phyloP scores from a whole-genome alignment of 2,113 vertebrate species.

The Spizaetus ornatus region DNA sequence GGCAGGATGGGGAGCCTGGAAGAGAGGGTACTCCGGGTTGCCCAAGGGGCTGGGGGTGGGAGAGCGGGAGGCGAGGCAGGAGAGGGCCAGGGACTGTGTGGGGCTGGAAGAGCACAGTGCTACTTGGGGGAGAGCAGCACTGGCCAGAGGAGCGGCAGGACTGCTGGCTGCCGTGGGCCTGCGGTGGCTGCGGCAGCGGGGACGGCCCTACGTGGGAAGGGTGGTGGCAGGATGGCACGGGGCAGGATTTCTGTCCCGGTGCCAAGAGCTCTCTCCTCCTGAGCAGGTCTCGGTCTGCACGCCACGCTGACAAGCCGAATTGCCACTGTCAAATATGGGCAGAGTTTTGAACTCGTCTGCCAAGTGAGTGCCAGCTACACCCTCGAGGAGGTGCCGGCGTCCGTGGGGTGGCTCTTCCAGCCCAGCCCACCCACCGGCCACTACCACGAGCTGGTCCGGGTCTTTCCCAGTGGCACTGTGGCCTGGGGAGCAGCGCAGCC shows the following conservation, averaged over 20 bases:
- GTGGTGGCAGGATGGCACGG: rapidly evolving
- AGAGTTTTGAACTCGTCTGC: conserved; percentile 60
- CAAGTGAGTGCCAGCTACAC: neutral
- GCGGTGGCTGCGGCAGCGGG: rapidly evolving
- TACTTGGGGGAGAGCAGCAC: rapidly evolving
- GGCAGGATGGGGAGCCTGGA: neutral
- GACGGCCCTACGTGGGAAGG: rapidly evolving
- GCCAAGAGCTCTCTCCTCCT: neutral
- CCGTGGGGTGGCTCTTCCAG: conserved; percentile 76
- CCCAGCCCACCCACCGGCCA: rapidly evolving
- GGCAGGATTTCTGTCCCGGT: neutral
- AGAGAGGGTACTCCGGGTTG: neutral
- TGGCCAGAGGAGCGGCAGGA: neutral
- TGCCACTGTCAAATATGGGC: neutral
- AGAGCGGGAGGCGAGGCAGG: no score
- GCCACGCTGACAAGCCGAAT: conserved; percentile 38
- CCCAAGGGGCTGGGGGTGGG: no score
- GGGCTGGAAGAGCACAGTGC: neutral
- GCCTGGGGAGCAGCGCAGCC: conserved; percentile 66
- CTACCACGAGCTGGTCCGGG: conserved; percentile 60
- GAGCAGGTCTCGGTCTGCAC: conserved; percentile 25
- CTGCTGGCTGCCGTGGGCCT: neutral
- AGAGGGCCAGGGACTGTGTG: rapidly evolving
- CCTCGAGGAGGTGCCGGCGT: neutral
- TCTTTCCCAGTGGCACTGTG: conserved; percentile 61